These are phyloP conservation scores for Diplodus sargus DNA, from an alignment of 2,797 vertebrate species.

Conservation along the genomic window DNA sequence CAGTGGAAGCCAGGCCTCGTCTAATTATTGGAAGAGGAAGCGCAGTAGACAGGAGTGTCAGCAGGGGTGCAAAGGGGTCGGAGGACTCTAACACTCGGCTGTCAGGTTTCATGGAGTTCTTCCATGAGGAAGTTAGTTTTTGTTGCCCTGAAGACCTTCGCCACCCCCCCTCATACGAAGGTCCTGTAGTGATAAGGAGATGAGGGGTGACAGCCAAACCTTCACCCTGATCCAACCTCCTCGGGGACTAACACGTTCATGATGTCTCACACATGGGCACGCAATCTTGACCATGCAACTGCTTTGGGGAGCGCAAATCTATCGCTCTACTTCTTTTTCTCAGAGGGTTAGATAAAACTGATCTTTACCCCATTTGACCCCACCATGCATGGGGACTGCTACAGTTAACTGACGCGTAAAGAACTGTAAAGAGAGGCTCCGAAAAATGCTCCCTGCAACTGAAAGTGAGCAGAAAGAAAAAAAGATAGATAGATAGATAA, in stretches of 20 bases:
- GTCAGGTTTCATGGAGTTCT: conserved; percentile 66
- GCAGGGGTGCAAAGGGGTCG: conserved; percentile 46
- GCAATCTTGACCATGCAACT: neutral
- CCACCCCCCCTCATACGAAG: conserved; percentile 8
- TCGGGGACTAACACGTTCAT: conserved; percentile 23
- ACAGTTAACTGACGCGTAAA: neutral
- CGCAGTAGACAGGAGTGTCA: conserved; percentile 62
- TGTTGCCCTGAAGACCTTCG: conserved; percentile 27
- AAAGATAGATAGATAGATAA: too few relatives aligned
- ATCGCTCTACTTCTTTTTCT: too few relatives aligned
- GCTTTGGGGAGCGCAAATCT: neutral
- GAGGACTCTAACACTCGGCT: conserved; percentile 71
- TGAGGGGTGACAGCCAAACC: conserved; percentile 47
- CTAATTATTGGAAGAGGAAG: conserved; percentile 75
- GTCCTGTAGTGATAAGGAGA: conserved; percentile 34
- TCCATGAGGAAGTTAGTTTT: conserved; percentile 32
- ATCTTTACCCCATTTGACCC: too few relatives aligned
- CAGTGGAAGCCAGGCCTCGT: conserved; percentile 43
- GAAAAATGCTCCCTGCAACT: neutral
- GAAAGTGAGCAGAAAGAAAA: neutral
- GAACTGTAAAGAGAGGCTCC: neutral
- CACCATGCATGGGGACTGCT: neutral
- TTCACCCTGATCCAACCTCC: conserved; percentile 25
- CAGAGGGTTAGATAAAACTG: neutral
- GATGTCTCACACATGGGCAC: conserved; percentile 29